These are phyloP conservation scores for Caranx melampygus DNA, from an alignment of 2,113 vertebrate species.

Conservation along the genomic window DNA sequence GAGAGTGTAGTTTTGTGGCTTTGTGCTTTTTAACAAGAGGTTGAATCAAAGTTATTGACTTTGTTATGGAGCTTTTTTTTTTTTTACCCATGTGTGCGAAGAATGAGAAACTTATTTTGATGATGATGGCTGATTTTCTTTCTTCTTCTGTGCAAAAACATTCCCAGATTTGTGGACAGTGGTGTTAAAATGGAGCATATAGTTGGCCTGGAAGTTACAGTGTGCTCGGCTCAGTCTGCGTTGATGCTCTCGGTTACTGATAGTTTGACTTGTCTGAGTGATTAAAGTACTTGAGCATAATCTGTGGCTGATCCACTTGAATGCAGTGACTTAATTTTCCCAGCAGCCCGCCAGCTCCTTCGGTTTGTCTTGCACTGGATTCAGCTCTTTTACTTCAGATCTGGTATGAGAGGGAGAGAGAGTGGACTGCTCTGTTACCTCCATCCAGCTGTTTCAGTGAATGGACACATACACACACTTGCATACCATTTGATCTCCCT, in stretches of 20 bases:
- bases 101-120: neutral
- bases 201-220: neutral
- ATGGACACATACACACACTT: constrained; percentile 36
- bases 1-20: neutral
- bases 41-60: neutral
- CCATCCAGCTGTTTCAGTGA: constrained; percentile 73
- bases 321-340: constrained; percentile 20
- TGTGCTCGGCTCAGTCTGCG: neutral
- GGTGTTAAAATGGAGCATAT: neutral
- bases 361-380: constrained; percentile 10
- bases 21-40: neutral
- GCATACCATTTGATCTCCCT: constrained; percentile 29
- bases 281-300: constrained; percentile 23
- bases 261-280: constrained; percentile 35
- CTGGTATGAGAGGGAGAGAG: constrained; percentile 6
- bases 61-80: neutral
- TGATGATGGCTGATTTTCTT: neutral
- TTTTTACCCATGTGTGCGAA: no score
- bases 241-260: constrained; percentile 41
- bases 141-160: neutral
- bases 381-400: constrained; percentile 17
- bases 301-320: constrained; percentile 25
- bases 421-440: constrained; percentile 48
- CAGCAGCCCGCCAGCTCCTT: constrained; percentile 9
- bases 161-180: neutral